phyloP scores from a whole-genome alignment of 2,888 invertebrate genomes.

The Epinotia nisella region DNA sequence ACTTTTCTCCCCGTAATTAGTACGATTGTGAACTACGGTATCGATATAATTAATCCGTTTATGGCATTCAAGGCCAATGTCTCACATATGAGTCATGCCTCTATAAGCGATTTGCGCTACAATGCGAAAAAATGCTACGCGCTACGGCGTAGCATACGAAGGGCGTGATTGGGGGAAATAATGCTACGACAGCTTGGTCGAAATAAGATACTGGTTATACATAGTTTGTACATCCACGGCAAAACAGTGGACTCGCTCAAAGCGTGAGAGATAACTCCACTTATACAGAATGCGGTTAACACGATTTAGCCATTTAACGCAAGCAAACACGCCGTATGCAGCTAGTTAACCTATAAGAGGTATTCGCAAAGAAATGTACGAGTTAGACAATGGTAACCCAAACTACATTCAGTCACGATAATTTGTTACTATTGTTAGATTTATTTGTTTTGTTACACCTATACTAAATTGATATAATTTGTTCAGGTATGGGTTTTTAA shows the following conservation, averaged over 20 bases:
- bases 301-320: constrained; percentile 48
- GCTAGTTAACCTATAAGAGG: constrained; percentile 16
- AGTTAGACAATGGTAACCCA: background rate
- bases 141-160: too few species aligned
- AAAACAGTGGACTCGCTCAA: constrained; percentile 15
- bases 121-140: too few species aligned
- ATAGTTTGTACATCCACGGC: background rate
- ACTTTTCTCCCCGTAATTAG: too few species aligned
- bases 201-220: constrained; percentile 8
- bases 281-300: constrained; percentile 43
- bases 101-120: too few species aligned
- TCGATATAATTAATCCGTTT: too few species aligned
- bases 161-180: too few species aligned
- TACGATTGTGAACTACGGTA: too few species aligned
- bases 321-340: background rate
- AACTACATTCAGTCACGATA: background rate
- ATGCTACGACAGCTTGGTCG: background rate
- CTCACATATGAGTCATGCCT: too few species aligned
- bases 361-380: background rate
- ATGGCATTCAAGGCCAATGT: too few species aligned
- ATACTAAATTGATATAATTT: background rate
- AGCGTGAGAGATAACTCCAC: constrained; percentile 46
- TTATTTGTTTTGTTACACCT: background rate
- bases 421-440: background rate
- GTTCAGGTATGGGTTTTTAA: background rate